Evolutionary conservation across 2,888 invertebrate genomes (phyloP).

Genomic region (Tigriopus californicus): DNA sequence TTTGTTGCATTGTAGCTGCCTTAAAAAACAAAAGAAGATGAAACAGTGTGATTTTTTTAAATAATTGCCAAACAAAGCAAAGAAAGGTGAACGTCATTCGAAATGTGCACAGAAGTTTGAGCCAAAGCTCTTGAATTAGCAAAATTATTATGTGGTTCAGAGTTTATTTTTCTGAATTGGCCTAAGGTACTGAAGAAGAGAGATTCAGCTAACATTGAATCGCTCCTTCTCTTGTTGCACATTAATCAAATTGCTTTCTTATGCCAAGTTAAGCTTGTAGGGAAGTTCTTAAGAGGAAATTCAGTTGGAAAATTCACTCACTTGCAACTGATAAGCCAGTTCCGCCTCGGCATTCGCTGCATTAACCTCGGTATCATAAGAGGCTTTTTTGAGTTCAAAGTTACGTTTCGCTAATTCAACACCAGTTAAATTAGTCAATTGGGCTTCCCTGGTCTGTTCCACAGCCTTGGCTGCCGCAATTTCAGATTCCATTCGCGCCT

Average conservation of each 20-base stretch:
- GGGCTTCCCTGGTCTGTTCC: neutral
- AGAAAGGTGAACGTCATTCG: neutral
- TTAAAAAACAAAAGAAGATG: neutral
- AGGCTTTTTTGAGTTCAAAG: conserved; percentile 17
- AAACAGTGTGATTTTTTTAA: too few species aligned
- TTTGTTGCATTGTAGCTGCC: conserved; percentile 4
- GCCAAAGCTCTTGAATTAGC: too few species aligned
- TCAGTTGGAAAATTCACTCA: neutral
- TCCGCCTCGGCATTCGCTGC: conserved; percentile 13
- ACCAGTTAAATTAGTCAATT: neutral
- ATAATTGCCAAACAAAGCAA: neutral
- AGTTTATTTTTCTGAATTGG: too few species aligned
- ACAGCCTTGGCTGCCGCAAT: conserved; percentile 3
- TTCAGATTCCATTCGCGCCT: conserved; percentile 6
- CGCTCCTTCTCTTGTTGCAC: too few species aligned
- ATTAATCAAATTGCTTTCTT: too few species aligned
- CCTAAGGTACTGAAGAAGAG: too few species aligned
- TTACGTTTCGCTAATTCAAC: conserved; percentile 17
- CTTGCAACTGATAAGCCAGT: neutral
- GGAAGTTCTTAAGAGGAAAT: too few species aligned
- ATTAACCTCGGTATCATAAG: conserved; percentile 7
- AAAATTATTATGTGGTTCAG: too few species aligned
- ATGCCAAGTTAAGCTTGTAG: too few species aligned
- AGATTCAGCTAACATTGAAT: too few species aligned
- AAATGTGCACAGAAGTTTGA: too few species aligned